Percentiles rank a stretch among this genome's conserved stretches.
These are phyloP conservation scores for Aproaerema taeniolella DNA, from an alignment of 2,888 invertebrate genomes.

Conservation along the genomic window DNA sequence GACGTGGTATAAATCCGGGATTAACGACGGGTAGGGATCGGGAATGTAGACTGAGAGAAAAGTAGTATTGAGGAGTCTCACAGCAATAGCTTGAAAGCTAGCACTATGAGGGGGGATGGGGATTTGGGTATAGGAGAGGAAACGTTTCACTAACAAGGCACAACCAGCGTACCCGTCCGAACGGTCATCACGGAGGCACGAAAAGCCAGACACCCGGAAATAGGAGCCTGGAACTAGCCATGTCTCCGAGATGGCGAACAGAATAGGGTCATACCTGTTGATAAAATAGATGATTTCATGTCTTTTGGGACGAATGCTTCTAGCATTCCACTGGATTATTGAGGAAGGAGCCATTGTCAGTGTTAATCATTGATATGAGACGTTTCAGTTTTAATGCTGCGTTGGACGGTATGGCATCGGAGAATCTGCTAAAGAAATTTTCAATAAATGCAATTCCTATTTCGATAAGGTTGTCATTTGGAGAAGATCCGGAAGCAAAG, in stretches of 20 bases:
- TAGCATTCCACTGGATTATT: constrained; percentile 20
- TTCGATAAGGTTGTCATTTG: not conserved
- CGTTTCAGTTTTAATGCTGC: not conserved
- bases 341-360: not conserved
- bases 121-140: constrained; percentile 8
- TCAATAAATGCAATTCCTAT: not conserved
- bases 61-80: constrained; percentile 11
- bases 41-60: constrained; percentile 17
- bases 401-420: not conserved
- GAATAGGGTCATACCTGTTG: constrained; percentile 8
- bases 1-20: constrained; percentile 9
- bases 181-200: constrained; percentile 24
- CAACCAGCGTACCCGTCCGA: constrained; percentile 21
- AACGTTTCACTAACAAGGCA: constrained; percentile 8
- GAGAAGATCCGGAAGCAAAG: not conserved
- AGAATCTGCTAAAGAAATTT: not conserved
- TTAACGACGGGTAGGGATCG: constrained; percentile 10
- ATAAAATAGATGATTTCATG: constrained; percentile 11
- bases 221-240: constrained; percentile 18
- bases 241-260: constrained; percentile 19
- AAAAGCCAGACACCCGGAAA: constrained; percentile 16
- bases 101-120: constrained; percentile 3
- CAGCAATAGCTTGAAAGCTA: constrained; percentile 14
- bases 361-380: not conserved
- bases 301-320: constrained; percentile 17